phyloP scores from a whole-genome alignment of 2,888 invertebrate genomes.

The Apotomis turbidana region DNA sequence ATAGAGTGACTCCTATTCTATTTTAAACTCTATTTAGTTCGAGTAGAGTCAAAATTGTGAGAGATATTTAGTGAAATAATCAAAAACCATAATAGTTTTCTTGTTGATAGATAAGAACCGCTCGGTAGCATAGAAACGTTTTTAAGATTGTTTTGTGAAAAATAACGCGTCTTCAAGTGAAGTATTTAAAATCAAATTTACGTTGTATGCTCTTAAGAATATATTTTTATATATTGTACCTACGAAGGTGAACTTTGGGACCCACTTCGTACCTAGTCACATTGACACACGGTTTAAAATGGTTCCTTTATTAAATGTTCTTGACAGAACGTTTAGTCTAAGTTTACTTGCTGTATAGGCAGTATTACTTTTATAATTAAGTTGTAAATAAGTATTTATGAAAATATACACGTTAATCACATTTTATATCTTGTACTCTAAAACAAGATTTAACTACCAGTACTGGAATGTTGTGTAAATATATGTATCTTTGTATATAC shows the following conservation, averaged over 20 bases:
- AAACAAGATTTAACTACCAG: neutral
- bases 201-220: too few species aligned
- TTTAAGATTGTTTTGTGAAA: conserved; percentile 21
- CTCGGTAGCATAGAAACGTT: conserved; percentile 32
- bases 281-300: too few species aligned
- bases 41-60: conserved; percentile 6
- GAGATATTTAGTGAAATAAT: conserved; percentile 15
- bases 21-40: conserved; percentile 11
- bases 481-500: too few species aligned
- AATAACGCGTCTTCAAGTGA: neutral
- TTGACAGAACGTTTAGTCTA: too few species aligned
- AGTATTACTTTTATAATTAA: neutral
- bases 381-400: neutral
- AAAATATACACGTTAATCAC: neutral
- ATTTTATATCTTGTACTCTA: neutral
- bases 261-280: too few species aligned
- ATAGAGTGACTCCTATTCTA: neutral
- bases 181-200: neutral
- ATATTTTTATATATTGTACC: too few species aligned
- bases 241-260: too few species aligned
- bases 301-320: too few species aligned
- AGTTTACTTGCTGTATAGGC: neutral
- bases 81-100: conserved; percentile 39
- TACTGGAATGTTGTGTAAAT: neutral
- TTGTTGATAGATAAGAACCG: conserved; percentile 38